A percentile compares a stretch with the other conserved stretches of the same genome.
Conservation (phyloP, 1,140 invertebrate genomes). For the Monochamus saltuarius region DNA sequence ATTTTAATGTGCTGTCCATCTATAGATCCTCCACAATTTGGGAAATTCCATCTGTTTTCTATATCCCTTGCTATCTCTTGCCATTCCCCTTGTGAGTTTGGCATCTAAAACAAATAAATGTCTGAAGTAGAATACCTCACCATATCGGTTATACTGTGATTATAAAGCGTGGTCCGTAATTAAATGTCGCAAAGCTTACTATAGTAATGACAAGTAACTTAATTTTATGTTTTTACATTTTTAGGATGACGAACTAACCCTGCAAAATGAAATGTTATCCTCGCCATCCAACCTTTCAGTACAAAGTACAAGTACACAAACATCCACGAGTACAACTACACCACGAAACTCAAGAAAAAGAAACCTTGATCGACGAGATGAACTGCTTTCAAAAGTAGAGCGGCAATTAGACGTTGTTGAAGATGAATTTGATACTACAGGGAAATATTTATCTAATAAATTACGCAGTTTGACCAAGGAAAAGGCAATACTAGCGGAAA, state of each 20-base stretch:
- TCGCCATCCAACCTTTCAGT: not conserved
- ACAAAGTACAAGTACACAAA: not conserved
- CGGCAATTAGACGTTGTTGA: not conserved
- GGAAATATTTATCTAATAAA: not conserved
- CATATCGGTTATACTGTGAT: not conserved
- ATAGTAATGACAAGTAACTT: not conserved
- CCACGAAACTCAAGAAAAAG: not conserved
- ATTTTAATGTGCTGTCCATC: conserved; percentile 52
- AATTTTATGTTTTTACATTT: not conserved
- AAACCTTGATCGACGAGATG: not conserved
- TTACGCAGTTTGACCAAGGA: not conserved
- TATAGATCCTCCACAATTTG: conserved; percentile 49
- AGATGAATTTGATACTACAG: conserved; percentile 2
- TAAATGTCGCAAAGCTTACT: not conserved
- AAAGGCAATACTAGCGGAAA: not conserved
- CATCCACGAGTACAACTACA: not conserved
- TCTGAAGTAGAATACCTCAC: no score
- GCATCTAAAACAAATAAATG: conserved; percentile 4
- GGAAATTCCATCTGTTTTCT: conserved; percentile 19
- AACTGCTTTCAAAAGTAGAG: not conserved
- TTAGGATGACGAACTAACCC: not conserved
- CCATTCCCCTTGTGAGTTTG: conserved; percentile 7
- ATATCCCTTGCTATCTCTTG: conserved; percentile 3
- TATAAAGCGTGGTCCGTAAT: not conserved
- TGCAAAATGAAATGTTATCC: not conserved